A percentile compares a stretch with the other conserved stretches of the same genome.
These are phyloP conservation scores for Pao palembangensis DNA, from an alignment of 2,113 vertebrate genomes.

Conservation along the genomic window DNA sequence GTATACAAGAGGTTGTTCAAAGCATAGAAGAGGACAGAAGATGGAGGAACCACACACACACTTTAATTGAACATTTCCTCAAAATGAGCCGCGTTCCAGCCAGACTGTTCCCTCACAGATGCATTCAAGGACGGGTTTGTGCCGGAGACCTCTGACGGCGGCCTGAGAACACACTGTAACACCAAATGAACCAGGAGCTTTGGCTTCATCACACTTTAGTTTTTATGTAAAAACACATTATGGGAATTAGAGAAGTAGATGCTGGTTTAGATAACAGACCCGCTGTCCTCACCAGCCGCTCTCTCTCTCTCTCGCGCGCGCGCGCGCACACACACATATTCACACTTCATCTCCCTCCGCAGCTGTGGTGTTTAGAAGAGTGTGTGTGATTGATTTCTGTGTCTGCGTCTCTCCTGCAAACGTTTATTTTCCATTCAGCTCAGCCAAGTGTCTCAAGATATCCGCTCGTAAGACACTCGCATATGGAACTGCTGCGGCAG, in stretches of 20 bases:
- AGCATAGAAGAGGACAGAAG: no score
- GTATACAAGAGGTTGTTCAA: no score
- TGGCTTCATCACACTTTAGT: no score
- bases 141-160: no score
- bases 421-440: constrained; percentile 77
- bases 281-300: not conserved
- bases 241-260: constrained; percentile 27
- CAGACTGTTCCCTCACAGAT: no score
- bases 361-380: constrained; percentile 51
- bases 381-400: constrained; percentile 70
- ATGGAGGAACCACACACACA: no score
- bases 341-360: constrained; percentile 64
- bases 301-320: not conserved
- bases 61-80: no score
- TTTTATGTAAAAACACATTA: not conserved
- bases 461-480: constrained; percentile 65
- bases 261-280: constrained; percentile 16
- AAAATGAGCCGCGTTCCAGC: no score
- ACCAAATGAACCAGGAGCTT: no score
- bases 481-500: constrained; percentile 82
- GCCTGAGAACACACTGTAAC: no score
- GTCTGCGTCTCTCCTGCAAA: constrained; percentile 55
- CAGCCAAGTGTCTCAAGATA: constrained; percentile 75
- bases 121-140: no score
- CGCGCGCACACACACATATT: constrained; percentile 27